Evolutionary conservation across 2,797 vertebrate species (phyloP), one percentile per base, ranked within the genome.

Genomic region (Phyllotis vaccarum): DNA sequence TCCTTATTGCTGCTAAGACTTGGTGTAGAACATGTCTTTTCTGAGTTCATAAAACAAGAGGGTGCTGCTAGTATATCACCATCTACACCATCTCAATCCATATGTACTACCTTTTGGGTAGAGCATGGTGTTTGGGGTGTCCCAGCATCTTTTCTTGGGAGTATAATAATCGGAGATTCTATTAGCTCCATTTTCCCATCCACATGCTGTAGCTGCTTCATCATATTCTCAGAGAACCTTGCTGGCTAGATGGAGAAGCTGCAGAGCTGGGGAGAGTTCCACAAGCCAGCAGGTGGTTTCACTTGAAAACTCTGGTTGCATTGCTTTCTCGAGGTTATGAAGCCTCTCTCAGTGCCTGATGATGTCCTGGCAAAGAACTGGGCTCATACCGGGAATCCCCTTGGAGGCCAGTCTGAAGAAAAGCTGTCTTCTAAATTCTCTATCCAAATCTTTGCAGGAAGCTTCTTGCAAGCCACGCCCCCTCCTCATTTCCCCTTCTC

Each of bases 1-100:
- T 99, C 99, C 6, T 99, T 99, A 96, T 99, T 99, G 98, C 99
- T 99, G 96, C 99, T 99, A 22, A 99, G 99, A 80, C 99, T 99
- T 78, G 99, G 99, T 34, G 99, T 99, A 98, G 99, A 99, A 98
- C 99, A 99, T 2, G 99, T 99, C 96, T 98, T 99, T 99, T 46
- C 99, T 99, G 58, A 99, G 99, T 80, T 99, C 99, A 98, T 99
- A 99, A 98, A 99, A 99, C 58, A 99, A 98, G 17, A 99, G 99
- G 29, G 99, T 99, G 1, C 99, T 99, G 98, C 99, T 99, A 9
- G 99, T 99, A 6, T 66, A 6, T 99, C 99, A 62, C 99, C 99
- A 46, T 99, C 99, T 93, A 99, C 98, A 97, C 99, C 99, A 43
- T 99, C 99, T 94, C 99, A 98, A 97, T 99, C 99, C 99, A 99